Base-by-base conservation (phyloP, 2,113 vertebrate genomes). In the Hypocryptadius cinnamomeus region DNA sequence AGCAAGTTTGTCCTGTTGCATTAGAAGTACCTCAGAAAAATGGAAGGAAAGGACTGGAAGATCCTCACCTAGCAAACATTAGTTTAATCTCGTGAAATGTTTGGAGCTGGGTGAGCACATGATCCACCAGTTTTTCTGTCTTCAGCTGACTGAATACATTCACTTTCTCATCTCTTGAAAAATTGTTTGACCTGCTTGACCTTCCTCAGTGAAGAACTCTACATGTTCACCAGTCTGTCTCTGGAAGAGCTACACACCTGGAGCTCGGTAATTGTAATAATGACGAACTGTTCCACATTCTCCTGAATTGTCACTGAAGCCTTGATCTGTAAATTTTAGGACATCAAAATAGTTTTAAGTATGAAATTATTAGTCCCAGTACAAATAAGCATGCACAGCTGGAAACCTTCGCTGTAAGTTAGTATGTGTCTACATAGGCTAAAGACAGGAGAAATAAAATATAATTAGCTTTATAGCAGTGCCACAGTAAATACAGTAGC, bases 21-120 rank as follows among this genome's bases (percentile, higher is more conserved):
- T 53, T 39, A 33, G 22, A 56, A 44, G 14, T 69, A 60, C 10
- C 28, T 72, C 40, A 71, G 57, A 57, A 84, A 79, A 72, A 16
- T 48, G 19, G 28, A 81, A 56, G 4, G 30, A 45, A 74, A 81
- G 66, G 6, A 9, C 7, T 60, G 37, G 40, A 79, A 94, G 53
- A 76, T 40, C 22, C 6, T 74, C 11, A 31, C 14, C 11, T 61
- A 48, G 28, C 1, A 2, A 92, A 56, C 0, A 0, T 6, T 44
- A 53, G 5, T 61, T 81, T 53, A 72, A 65, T 21, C 24, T 61
- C 33, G 11, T 23, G 8, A 24, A 33, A 74, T n/a, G 4, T 6
- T 37, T 12, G 13, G 4, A 90, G 19, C 7, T 11, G 37, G 18
- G 15, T 59, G 5, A 71, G 28, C 17, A 56, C 17, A 45, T 0